These are phyloP conservation scores for Rotaria sp. DNA, from an alignment of 2,888 invertebrate genomes.

Conservation along the genomic window DNA sequence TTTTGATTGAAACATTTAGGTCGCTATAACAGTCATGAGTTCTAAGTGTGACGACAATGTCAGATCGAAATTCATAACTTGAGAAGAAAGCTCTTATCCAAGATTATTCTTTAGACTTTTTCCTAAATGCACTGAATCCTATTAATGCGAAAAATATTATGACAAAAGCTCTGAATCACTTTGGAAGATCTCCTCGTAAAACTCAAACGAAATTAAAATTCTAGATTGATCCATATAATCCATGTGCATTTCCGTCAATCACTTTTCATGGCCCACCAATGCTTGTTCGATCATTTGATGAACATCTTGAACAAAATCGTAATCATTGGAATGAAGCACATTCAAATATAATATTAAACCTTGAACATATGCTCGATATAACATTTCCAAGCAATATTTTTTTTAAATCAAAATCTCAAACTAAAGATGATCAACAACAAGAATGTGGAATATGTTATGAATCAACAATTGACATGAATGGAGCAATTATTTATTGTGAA, in stretches of 20 bases:
- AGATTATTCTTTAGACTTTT: too few species aligned
- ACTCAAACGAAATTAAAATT: not conserved
- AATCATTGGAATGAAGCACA: not conserved
- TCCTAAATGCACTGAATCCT: too few species aligned
- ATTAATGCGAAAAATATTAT: too few species aligned
- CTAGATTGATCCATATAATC: slow-evolving; percentile 9
- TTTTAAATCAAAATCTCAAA: not conserved
- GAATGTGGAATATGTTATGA: slow-evolving; percentile 24
- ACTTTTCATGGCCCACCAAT: not conserved
- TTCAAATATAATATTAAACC: not conserved
- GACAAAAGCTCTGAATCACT: too few species aligned
- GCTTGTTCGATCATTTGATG: not conserved
- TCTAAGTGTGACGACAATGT: too few species aligned
- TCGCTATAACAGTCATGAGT: too few species aligned
- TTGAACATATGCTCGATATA: slow-evolving; percentile 1
- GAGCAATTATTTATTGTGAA: not conserved
- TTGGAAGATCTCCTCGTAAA: too few species aligned
- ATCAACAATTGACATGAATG: not conserved
- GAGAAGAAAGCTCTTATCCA: too few species aligned
- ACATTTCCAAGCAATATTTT: slow-evolving; percentile 9
- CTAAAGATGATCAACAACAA: not conserved
- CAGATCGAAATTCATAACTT: too few species aligned
- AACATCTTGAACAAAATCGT: not conserved
- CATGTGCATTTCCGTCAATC: not conserved
- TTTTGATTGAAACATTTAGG: too few species aligned